Base-by-base conservation (phyloP, 2,888 invertebrate species). In the Macaria notata region DNA sequence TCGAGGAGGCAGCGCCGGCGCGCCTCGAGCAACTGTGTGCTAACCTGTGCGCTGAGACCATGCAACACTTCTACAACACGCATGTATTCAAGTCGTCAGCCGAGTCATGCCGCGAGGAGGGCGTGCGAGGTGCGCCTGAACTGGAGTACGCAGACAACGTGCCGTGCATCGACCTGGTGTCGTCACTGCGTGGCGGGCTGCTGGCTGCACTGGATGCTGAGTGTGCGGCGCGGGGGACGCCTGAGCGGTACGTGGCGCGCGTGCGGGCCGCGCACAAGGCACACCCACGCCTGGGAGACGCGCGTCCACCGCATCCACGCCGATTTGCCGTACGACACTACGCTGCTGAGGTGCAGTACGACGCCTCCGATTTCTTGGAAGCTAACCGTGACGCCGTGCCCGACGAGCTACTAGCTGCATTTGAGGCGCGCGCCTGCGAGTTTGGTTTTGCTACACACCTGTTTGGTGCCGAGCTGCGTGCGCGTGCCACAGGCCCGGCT, bases 41-140 rank as follows among this genome's bases (percentile, higher is more conserved):
- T 73, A 98, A 98, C 89, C 92, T 98, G 62, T 98, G 98, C 86
- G 98, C 98, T 0, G 98, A 98, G 91, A 98, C 98, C 38, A 97
- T 98, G 97, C 98, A 98, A 84, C 98, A 98, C 86, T 98, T 98
- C 86, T 98, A 98, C 92, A 98, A 98, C 86, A 98, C 98, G 53
- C 98, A 98, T 86, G 97, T 98, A 71, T 98, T 98, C 89, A 98
- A 98, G 85, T 96, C 97, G 30, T 96, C 97, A 68, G 96, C 97
- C 65, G 98, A 98, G 88, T 97, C 98, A 53, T 98, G 98, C 76
- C 93, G 97, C 62, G 98, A 98, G 83, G 98, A 98, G 91, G 97
- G 97, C 50, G 97, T 98, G 70, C 93, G 95, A 53, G 96, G 96
- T 80, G 97, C 97, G 76, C 95, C 97, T 31, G 97, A 98, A 82